Conservation (phyloP, 2,113 vertebrate genomes). For the Rutilus rutilus region DNA sequence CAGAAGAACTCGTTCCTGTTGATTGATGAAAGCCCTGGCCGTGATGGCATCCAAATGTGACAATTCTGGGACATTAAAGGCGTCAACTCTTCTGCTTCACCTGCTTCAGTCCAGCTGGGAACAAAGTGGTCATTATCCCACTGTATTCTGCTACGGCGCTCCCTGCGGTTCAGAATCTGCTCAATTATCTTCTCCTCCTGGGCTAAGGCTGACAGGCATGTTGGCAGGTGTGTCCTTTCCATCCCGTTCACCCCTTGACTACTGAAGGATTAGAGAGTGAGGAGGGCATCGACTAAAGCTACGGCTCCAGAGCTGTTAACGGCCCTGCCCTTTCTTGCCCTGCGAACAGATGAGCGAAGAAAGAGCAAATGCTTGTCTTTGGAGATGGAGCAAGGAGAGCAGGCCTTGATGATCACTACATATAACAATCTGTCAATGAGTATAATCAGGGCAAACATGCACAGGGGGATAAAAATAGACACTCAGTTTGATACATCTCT, state of each 20-base stretch:
- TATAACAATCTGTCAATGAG: not conserved
- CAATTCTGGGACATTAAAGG: conserved; percentile 67
- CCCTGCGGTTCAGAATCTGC: conserved; percentile 59
- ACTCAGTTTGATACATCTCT: not conserved
- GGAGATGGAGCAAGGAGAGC: conserved; percentile 15
- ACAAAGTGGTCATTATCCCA: conserved; percentile 73
- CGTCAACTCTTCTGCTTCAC: conserved; percentile 63
- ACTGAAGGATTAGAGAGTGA: conserved; percentile 69
- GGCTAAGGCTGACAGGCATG: conserved; percentile 69
- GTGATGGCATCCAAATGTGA: conserved; percentile 67
- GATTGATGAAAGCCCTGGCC: conserved; percentile 63
- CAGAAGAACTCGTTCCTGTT: conserved; percentile 53
- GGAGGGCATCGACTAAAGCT: conserved; percentile 65
- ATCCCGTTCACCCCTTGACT: conserved; percentile 63
- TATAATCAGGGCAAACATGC: not conserved
- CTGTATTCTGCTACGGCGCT: conserved; percentile 61
- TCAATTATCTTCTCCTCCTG: conserved; percentile 74
- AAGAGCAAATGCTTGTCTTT: conserved; percentile 42
- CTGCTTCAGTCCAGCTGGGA: conserved; percentile 66
- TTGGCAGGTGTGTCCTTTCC: conserved; percentile 77
- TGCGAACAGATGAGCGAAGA: conserved; percentile 21
- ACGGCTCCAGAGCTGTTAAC: conserved; percentile 50
- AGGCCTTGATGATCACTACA: not conserved
- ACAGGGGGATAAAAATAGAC: not conserved
- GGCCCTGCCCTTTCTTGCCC: conserved; percentile 33